Percentiles rank a stretch among this genome's conserved stretches.
These are phyloP conservation scores for Dasyurus viverrinus DNA, from an alignment of 2,113 vertebrate genomes.

Conservation along the genomic window DNA sequence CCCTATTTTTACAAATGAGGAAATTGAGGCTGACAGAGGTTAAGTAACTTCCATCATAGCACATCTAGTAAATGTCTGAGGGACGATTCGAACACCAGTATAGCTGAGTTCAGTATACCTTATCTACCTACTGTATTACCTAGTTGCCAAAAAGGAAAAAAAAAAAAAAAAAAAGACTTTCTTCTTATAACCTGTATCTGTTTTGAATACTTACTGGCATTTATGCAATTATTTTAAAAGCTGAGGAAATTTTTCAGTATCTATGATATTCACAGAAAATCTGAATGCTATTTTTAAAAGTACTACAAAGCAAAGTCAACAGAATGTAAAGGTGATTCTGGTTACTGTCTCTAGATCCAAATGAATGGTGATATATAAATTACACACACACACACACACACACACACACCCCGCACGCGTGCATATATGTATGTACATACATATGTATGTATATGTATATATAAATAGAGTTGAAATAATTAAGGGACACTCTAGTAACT, in stretches of 20 bases:
- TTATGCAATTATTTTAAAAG: background rate
- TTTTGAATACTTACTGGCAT: background rate
- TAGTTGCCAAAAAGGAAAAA: background rate
- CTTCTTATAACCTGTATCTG: background rate
- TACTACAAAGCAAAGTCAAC: conserved; percentile 57
- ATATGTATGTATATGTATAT: background rate
- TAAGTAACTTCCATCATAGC: background rate
- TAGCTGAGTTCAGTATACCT: background rate
- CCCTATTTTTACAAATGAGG: background rate
- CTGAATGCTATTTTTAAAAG: conserved; percentile 50
- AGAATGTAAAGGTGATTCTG: conserved; percentile 48
- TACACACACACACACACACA: no score
- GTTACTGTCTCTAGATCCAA: conserved; percentile 63
- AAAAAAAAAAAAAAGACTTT: background rate
- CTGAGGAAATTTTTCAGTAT: conserved; percentile 10
- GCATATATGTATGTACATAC: fast-evolving
- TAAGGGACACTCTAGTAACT: conserved; percentile 51
- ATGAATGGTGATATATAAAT: conserved; percentile 18
- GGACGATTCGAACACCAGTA: background rate
- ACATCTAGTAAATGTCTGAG: background rate
- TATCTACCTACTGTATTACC: background rate
- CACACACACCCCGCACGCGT: no score
- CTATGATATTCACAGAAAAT: conserved; percentile 39
- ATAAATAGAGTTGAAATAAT: conserved; percentile 46
- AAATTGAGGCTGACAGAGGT: background rate